phyloP scores from a whole-genome alignment of 2,113 vertebrate genomes.

The Pterocles burchelli region DNA sequence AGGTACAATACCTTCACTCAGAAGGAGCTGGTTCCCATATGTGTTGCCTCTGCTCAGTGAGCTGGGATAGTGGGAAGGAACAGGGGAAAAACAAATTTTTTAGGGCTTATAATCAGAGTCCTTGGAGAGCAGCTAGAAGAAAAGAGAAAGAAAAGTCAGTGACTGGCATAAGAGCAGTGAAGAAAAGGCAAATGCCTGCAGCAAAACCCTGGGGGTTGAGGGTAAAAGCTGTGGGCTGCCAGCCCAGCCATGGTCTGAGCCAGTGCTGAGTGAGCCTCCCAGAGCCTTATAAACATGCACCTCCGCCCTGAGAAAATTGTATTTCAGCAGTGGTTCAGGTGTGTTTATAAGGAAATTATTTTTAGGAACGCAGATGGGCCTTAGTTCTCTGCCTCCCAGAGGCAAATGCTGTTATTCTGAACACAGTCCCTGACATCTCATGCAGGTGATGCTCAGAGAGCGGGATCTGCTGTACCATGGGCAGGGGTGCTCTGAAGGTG shows the following conservation, averaged over 20 bases:
- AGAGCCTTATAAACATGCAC: background rate
- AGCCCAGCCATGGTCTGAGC: background rate
- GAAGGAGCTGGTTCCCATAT: rapidly evolving
- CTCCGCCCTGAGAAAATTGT: background rate
- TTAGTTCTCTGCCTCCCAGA: too few relatives aligned
- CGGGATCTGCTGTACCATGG: too few relatives aligned
- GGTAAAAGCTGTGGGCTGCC: background rate
- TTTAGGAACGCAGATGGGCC: background rate
- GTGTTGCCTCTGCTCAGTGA: background rate
- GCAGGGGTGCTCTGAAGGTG: background rate
- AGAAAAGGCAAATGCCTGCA: background rate
- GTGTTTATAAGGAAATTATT: background rate
- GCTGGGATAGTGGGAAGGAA: background rate
- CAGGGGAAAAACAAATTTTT: background rate
- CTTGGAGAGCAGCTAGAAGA: background rate
- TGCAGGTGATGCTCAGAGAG: background rate
- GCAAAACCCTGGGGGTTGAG: background rate
- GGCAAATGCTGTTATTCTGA: background rate
- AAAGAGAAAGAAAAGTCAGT: background rate
- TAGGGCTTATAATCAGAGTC: background rate
- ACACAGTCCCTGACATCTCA: rapidly evolving
- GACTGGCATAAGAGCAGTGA: background rate
- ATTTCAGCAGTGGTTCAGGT: background rate
- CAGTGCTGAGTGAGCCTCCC: background rate
- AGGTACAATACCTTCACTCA: background rate